A percentile compares a stretch with the other conserved stretches of the same genome.
Conservation (phyloP, 2,888 invertebrate genomes). For the Drosophila peninsularis region DNA sequence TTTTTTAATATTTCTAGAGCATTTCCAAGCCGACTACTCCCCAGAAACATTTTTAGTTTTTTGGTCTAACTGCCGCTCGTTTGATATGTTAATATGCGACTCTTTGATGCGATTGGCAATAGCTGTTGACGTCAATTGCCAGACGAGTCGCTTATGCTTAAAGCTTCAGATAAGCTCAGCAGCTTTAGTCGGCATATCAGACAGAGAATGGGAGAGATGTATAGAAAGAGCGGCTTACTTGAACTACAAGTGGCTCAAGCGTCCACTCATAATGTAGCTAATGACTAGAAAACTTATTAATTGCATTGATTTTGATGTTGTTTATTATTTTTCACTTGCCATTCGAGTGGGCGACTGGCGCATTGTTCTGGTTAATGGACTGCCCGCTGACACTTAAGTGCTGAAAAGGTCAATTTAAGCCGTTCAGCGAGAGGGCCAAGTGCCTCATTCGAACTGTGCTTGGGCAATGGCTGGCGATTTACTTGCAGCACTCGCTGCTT, state of each 20-base stretch:
- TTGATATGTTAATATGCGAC: slow-evolving; percentile 76
- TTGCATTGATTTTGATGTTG: slow-evolving; percentile 19
- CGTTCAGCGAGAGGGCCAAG: slow-evolving; percentile 1
- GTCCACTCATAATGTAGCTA: slow-evolving; percentile 14
- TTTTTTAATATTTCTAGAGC: no score
- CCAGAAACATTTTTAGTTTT: neutral
- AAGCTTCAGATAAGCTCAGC: slow-evolving; percentile 30
- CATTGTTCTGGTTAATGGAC: slow-evolving; percentile 19
- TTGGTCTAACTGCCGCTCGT: slow-evolving; percentile 67
- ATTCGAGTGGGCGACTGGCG: slow-evolving; percentile 7
- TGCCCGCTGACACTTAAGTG: slow-evolving; percentile 9
- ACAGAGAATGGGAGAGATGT: neutral
- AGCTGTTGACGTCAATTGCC: slow-evolving; percentile 60
- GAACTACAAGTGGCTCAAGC: neutral
- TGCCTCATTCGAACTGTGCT: slow-evolving; percentile 20
- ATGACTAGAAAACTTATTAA: slow-evolving; percentile 28
- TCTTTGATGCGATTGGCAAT: slow-evolving; percentile 67
- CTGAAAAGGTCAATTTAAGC: slow-evolving; percentile 25
- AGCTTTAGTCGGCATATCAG: neutral
- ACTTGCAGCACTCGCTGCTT: slow-evolving; percentile 42
- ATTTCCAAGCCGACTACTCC: neutral
- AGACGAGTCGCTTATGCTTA: slow-evolving; percentile 67
- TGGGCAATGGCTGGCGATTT: slow-evolving; percentile 44
- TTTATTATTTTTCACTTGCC: slow-evolving; percentile 10
- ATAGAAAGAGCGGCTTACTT: neutral